Evolutionary conservation across 1,140 invertebrate species (phyloP).

Genomic region (Caenorhabditis brenneri): DNA sequence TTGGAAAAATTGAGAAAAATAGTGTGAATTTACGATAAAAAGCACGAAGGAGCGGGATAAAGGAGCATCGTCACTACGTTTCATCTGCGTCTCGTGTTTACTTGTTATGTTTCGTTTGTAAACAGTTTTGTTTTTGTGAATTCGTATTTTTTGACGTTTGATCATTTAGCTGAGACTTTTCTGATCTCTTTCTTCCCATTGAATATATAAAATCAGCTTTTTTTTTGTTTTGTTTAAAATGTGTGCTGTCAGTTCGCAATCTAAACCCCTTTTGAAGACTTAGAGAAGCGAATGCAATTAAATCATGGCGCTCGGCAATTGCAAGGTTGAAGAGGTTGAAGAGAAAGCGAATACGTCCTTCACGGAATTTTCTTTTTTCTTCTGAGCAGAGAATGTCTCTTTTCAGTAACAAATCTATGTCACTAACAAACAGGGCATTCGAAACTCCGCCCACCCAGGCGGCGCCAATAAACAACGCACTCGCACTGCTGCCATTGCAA

Average conservation of each 20-base stretch:
- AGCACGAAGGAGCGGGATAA: not conserved
- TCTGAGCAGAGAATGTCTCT: not conserved
- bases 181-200: not conserved
- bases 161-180: too few relatives aligned
- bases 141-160: not conserved
- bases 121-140: not conserved
- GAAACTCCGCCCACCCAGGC: not conserved
- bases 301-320: not conserved
- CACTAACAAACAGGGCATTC: not conserved
- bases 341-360: slow-evolving; percentile 21
- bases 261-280: not conserved
- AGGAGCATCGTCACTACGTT: not conserved
- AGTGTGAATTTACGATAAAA: slow-evolving; percentile 12
- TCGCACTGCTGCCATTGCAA: not conserved
- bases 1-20: not conserved
- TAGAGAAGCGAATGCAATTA: not conserved
- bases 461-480: slow-evolving; percentile 13
- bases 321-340: not conserved
- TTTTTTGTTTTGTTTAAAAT: too few relatives aligned
- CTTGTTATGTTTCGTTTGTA: not conserved
- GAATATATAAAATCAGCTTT: too few relatives aligned
- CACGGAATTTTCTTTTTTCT: not conserved
- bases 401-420: slow-evolving; percentile 9
- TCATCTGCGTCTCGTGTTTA: slow-evolving; percentile 31
- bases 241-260: not conserved